Percentiles rank a stretch among this genome's conserved stretches.
phyloP scores from a whole-genome alignment of 2,797 vertebrate species.

The Kryptolebias ocellatus region DNA sequence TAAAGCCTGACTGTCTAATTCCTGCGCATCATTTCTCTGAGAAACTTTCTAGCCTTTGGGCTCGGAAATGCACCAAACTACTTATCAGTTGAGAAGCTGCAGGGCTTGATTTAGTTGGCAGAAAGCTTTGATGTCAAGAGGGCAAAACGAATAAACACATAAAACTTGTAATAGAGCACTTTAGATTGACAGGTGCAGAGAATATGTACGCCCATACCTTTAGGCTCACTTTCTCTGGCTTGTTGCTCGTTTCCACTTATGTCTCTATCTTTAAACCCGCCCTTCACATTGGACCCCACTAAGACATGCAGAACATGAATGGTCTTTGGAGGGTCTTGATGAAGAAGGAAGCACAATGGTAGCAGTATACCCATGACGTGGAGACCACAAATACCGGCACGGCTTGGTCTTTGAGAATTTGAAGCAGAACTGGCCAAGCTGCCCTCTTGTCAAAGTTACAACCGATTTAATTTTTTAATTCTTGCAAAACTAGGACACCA shows the following conservation, averaged over 20 bases:
- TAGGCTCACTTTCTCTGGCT: slow-evolving; percentile 1
- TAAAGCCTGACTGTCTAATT: slow-evolving; percentile 25
- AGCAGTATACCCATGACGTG: no score
- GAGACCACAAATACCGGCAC: no score
- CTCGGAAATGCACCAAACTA: slow-evolving; percentile 1
- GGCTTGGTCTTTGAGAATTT: no score
- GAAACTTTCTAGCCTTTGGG: slow-evolving; percentile 10
- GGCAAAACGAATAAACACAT: slow-evolving; percentile 7
- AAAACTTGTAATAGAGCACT: slow-evolving; percentile 26
- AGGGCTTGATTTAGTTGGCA: slow-evolving; percentile 10
- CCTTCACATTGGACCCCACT: no score
- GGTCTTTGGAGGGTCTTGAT: no score
- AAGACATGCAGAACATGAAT: no score
- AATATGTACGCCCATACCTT: slow-evolving; percentile 9
- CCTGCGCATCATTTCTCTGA: slow-evolving; percentile 20
- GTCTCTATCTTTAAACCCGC: not conserved
- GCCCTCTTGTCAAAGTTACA: no score
- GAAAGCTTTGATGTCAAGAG: slow-evolving; percentile 29
- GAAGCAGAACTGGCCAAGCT: no score
- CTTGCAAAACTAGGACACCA: no score
- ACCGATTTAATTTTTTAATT: no score
- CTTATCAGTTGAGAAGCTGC: slow-evolving; percentile 7
- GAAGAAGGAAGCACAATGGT: no score
- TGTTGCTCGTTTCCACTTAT: not conserved
- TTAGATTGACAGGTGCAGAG: slow-evolving; percentile 21